phyloP scores from a whole-genome alignment of 2,888 invertebrate species.

The Platycnemis pennipes region DNA sequence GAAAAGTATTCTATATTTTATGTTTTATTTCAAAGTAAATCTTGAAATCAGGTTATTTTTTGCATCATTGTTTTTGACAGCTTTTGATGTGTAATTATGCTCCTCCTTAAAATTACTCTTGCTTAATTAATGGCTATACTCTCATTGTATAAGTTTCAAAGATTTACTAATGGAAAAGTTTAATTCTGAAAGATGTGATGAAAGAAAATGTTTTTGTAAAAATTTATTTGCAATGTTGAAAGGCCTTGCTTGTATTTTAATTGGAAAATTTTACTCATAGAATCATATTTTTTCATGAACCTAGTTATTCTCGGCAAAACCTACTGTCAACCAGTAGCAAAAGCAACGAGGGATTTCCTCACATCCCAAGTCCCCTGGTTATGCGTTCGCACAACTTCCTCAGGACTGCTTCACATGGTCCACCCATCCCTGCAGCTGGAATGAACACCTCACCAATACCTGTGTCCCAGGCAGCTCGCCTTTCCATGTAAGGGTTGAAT shows the following conservation, averaged over 20 bases:
- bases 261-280: neutral
- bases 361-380: conserved; percentile 79
- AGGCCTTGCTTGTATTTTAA: too few relatives aligned
- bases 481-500: conserved; percentile 17
- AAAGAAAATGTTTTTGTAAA: neutral
- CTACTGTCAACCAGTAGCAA: conserved; percentile 88
- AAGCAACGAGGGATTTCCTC: conserved; percentile 84
- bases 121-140: too few relatives aligned
- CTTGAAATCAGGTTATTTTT: too few relatives aligned
- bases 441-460: neutral
- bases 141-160: too few relatives aligned
- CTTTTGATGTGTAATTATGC: too few relatives aligned
- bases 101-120: too few relatives aligned
- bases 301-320: conserved; percentile 94
- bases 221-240: too few relatives aligned
- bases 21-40: too few relatives aligned
- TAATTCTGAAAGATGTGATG: too few relatives aligned
- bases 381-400: conserved; percentile 83
- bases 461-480: conserved; percentile 23
- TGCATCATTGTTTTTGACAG: too few relatives aligned
- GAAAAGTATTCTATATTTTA: too few relatives aligned
- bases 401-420: conserved; percentile 73
- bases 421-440: conserved; percentile 70
- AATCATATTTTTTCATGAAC: conserved; percentile 65
- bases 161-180: too few relatives aligned